Percentiles rank a stretch among this genome's conserved stretches.
phyloP scores from a whole-genome alignment of 2,113 vertebrate genomes.

The Arenaria interpres region DNA sequence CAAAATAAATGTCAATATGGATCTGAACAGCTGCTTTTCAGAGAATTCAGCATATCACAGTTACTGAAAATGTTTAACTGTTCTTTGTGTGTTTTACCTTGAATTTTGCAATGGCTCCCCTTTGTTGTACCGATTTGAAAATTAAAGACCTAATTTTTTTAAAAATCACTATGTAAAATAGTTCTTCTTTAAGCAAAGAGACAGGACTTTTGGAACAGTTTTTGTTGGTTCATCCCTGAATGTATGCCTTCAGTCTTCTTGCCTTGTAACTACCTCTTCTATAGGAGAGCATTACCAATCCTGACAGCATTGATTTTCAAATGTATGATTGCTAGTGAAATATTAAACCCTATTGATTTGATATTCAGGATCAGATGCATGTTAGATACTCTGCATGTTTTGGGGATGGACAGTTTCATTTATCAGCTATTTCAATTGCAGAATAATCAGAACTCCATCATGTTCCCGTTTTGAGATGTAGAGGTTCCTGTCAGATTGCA shows the following conservation, averaged over 20 bases:
- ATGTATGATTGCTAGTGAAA: constrained; percentile 73
- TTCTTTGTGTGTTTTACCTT: rapidly evolving
- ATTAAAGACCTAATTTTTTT: neutral
- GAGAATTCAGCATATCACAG: neutral
- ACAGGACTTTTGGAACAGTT: constrained; percentile 12
- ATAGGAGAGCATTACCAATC: constrained; percentile 18
- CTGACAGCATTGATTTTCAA: constrained; percentile 76
- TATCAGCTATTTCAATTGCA: constrained; percentile 59
- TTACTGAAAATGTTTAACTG: neutral
- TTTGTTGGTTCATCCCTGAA: constrained; percentile 25
- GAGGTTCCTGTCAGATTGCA: constrained; percentile 25
- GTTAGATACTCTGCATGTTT: constrained; percentile 66
- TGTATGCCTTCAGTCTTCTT: constrained; percentile 42
- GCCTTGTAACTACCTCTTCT: constrained; percentile 28
- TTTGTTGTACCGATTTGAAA: neutral
- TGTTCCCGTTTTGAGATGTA: neutral
- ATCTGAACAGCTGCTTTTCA: neutral
- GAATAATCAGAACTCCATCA: constrained; percentile 55
- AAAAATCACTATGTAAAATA: neutral
- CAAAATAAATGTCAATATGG: neutral
- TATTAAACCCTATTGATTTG: constrained; percentile 78
- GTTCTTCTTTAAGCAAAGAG: neutral
- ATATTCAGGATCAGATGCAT: constrained; percentile 70
- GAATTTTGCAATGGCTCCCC: neutral
- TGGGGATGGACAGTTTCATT: constrained; percentile 58